phyloP scores from a whole-genome alignment of 2,888 invertebrate genomes.

The Leucophora obtusa region DNA sequence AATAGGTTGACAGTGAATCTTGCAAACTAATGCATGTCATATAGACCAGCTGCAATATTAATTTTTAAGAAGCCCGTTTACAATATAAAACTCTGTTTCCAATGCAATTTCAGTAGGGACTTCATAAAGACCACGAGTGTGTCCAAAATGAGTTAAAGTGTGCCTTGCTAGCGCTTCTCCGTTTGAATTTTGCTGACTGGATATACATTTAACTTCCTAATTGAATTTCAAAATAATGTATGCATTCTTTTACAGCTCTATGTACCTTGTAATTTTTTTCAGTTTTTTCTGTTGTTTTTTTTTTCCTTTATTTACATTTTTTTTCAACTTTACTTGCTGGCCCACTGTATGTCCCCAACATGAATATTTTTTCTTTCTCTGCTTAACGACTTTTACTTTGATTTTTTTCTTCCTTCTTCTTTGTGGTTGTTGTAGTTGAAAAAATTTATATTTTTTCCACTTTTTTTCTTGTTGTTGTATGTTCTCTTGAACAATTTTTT shows the following conservation, averaged over 20 bases:
- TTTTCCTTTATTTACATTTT: constrained; percentile 1
- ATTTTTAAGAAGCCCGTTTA: too few relatives aligned
- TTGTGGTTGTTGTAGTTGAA: constrained; percentile 70
- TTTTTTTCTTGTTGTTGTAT: constrained; percentile 65
- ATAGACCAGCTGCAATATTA: too few relatives aligned
- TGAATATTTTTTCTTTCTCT: constrained; percentile 51
- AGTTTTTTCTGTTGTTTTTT: background rate
- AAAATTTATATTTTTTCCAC: constrained; percentile 24
- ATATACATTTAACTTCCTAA: too few relatives aligned
- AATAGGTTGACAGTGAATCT: too few relatives aligned
- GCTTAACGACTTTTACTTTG: constrained; percentile 61
- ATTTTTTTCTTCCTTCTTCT: constrained; percentile 66
- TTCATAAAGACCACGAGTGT: too few relatives aligned
- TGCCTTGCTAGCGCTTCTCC: too few relatives aligned
- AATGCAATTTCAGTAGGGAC: too few relatives aligned
- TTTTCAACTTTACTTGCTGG: constrained; percentile 23
- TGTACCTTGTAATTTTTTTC: background rate
- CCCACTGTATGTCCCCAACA: constrained; percentile 58
- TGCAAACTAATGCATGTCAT: too few relatives aligned
- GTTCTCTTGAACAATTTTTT: constrained; percentile 65
- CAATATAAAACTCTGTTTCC: too few relatives aligned
- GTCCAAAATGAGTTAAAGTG: too few relatives aligned
- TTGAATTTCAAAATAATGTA: background rate
- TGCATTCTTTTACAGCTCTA: constrained; percentile 15
- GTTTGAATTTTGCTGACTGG: too few relatives aligned